Conservation (phyloP, 2,888 invertebrate species). For the Stenodema calcarata region DNA sequence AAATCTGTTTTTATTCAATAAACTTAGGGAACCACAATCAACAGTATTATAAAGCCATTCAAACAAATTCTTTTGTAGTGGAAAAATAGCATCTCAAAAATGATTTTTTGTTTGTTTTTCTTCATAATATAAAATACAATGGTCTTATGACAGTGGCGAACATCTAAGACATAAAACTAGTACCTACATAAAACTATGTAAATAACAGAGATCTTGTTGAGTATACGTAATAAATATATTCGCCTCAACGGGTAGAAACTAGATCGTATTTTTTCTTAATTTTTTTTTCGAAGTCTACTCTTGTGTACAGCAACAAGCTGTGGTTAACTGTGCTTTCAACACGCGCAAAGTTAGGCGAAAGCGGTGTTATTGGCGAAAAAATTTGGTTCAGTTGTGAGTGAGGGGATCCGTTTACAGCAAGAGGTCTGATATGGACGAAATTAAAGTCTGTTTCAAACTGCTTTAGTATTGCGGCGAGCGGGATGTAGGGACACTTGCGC, state of each 20-base stretch:
- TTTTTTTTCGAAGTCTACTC: neutral
- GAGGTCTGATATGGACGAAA: no score
- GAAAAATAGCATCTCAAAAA: conserved; percentile 40
- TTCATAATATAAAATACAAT: conserved; percentile 29
- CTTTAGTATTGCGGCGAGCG: no score
- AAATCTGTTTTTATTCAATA: conserved; percentile 12
- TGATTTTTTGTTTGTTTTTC: neutral
- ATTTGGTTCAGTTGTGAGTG: no score
- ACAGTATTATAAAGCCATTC: conserved; percentile 15
- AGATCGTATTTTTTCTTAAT: neutral
- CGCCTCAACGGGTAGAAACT: conserved; percentile 22
- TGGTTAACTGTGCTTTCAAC: neutral
- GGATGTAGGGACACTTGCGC: no score
- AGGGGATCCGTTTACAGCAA: no score
- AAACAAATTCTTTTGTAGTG: conserved; percentile 13
- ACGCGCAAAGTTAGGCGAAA: neutral
- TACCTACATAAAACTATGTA: conserved; percentile 22
- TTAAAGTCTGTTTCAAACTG: no score
- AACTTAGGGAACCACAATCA: conserved; percentile 39
- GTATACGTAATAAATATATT: neutral
- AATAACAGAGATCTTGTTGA: conserved; percentile 39
- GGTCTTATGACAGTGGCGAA: conserved; percentile 19
- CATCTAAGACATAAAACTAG: conserved; percentile 16
- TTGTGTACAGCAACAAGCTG: neutral
- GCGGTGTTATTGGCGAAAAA: neutral